Base-by-base conservation (phyloP, 1,140 invertebrate genomes). In the Atta cephalotes region DNA sequence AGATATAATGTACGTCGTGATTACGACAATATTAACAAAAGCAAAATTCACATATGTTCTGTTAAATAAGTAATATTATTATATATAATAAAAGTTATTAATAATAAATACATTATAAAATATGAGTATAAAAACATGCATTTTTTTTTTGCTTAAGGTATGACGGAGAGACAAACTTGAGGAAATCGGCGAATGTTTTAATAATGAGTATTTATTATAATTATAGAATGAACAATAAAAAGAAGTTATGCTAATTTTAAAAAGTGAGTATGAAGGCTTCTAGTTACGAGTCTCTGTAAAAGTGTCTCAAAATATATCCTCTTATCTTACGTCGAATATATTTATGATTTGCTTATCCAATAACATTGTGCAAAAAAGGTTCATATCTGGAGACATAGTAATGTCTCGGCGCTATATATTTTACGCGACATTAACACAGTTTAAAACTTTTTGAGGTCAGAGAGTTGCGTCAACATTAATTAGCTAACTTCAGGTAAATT, bases 51-150 rank as follows among this genome's bases (percentile, higher is more conserved):
- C 63, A 86, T 63, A 77, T 80, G 68, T 90, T 92, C 87, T 87
- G 51, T 90, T 87, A 86, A 87, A 68, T 31, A 82, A 49, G 86
- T 92, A 91, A 91, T 91, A 84, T 92, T 92, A 91, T 89, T 92
- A 93, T 39, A 39, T 60, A 76, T 80, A 80, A 92, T 92, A 92
- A 93, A 92, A 71, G 70, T 93, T 88, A 91, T 85, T 87, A 60
- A 88, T 89, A 84, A 81, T 62, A 85, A 86, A 70, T 70, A 51
- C 10, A 86, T 58, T 45, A 66, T 35, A 12, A 65, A 79, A 14
- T 49, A 58, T 45, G 31, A 51, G 3, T 31, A 25, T 25, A 35
- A 51, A 14, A 49, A 28, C 45, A 28, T n/a, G 53, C 7, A 18
- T n/a, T n/a, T 53, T 31, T 53, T 31, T 39, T 56, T 35, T 45